Base-by-base conservation (phyloP, 1,140 invertebrate genomes). In the Wiebesia pumilae region DNA sequence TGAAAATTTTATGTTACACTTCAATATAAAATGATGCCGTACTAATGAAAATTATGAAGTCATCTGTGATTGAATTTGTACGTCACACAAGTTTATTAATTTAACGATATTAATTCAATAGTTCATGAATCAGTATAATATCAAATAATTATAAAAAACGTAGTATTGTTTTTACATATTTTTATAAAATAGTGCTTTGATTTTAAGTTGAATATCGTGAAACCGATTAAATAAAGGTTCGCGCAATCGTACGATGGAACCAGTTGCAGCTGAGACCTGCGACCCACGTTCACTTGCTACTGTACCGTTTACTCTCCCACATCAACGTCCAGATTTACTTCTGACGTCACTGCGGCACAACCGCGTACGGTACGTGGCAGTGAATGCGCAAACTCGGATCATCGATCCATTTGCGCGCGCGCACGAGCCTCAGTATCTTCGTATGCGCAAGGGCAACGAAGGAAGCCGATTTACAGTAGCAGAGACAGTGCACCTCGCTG, bases 311-410 rank as follows among this genome's bases (percentile, higher is more conserved):
- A 16, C 21, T 24, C 16, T 24, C 7, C 6, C 65, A 21, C 40
- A 38, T 40, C 33, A 73, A 40, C 33, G 30, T 40, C 10, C 30
- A 51, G 40, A 47, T 78, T 51, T 10, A 30, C 30, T 19, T 10
- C 21, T 91, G 91, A 91, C 91, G 91, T 90, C 90, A 92, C 89
- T 91, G 91, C 91, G 90, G 90, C 89, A 91, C 73, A 88, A 88
- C 62, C 12, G 30, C 35, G 35, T 54, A 33, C 65, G 77, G 65
- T 24, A 82, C 43, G 35, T 30, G 35, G n/a, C 40, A 1, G 21
- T 58, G 65, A 78, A 78, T 47, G 90, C 89, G 91, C 90, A 91
- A 88, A 86, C 90, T 88, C 89, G 86, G 71, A 86, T 1, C 90
- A 91, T 90, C 90, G 91, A 92, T 91, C 90, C 51, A 69, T 75